Base-by-base conservation (phyloP, 2,888 invertebrate genomes). In the Melinaea marsaeus region DNA sequence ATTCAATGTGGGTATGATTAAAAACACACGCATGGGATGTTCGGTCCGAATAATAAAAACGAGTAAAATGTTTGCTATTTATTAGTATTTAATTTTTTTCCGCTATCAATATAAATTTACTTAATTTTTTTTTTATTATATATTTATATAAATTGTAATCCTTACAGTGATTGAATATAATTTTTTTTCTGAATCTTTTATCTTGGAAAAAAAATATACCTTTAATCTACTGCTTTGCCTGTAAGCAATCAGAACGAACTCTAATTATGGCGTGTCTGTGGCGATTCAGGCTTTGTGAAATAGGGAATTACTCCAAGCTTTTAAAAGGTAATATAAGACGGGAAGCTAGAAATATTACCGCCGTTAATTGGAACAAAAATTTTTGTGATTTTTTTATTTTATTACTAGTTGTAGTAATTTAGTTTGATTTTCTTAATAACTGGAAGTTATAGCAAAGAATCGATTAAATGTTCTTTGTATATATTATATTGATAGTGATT, bases 181-280 rank as follows among this genome's bases (percentile, higher is more conserved):
- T 9, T 9, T 42, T 9, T 42, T 9, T 42, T 42, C 9, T 7
- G 1, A 42, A 9, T 37, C 37, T 9, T 3, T 3, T 3, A 42
- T 3, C 11, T 9, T 42, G 3, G 42, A 2, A 9, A 42, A 11
- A 3, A 42, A 9, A 9, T 42, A 42, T 42, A 9, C 9, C 42
- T 42, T 6, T 42, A 42, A 42, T 11, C 9, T 42, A 42, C 2
- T 42, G 42, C 3, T 42, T 42, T 42, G 42, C 42, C 11, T 42
- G 42, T 7, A 9, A 42, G 60, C 60, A 62, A 63, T 68, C 61
- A 58, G 54, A 61, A 58, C 55, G 67, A 68, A 61, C 57, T 45
- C 65, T 63, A 62, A 61, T 65, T 65, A 63, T 61, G 58, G 63
- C 63, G 60, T 65, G 67, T 65, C 63, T 59, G 61, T 65, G 61